Conservation (phyloP, 2,797 vertebrate genomes). For the Sparus aurata region DNA sequence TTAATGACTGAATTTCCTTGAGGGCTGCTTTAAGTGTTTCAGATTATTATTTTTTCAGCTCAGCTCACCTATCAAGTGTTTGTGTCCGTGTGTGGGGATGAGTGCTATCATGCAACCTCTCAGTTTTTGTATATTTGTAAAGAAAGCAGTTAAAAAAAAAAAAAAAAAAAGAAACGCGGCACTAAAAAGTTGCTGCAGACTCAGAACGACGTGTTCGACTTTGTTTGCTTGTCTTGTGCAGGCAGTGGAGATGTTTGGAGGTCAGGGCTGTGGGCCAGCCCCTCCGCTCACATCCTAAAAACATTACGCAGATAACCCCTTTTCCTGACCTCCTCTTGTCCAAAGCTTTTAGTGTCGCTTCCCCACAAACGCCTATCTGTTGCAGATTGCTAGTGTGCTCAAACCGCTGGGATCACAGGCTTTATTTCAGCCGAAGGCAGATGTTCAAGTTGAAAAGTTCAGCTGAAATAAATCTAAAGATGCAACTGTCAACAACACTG, state of each 20-base stretch:
- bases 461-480: slow-evolving; percentile 46
- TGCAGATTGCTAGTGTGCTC: slow-evolving; percentile 48
- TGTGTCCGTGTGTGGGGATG: slow-evolving; percentile 2
- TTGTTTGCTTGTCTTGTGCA: slow-evolving; percentile 60
- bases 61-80: slow-evolving; percentile 35
- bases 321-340: slow-evolving; percentile 55
- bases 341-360: slow-evolving; percentile 66
- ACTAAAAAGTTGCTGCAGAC: background rate
- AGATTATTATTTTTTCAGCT: slow-evolving; percentile 15
- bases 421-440: slow-evolving; percentile 31
- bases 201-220: slow-evolving; percentile 15
- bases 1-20: slow-evolving; percentile 24
- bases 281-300: slow-evolving; percentile 69
- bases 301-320: slow-evolving; percentile 68
- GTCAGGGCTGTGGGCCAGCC: slow-evolving; percentile 48
- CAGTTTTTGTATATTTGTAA: background rate
- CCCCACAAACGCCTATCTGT: slow-evolving; percentile 33
- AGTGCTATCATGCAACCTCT: background rate
- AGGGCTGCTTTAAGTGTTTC: background rate
- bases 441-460: slow-evolving; percentile 68
- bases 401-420: slow-evolving; percentile 18
- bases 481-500: slow-evolving; percentile 27
- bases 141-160: too few species aligned
- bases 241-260: slow-evolving; percentile 46
- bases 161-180: background rate